Percentiles rank a stretch among this genome's conserved stretches.
These are phyloP conservation scores for Halichoerus grypus DNA, from an alignment of 2,113 vertebrate species.

Conservation along the genomic window DNA sequence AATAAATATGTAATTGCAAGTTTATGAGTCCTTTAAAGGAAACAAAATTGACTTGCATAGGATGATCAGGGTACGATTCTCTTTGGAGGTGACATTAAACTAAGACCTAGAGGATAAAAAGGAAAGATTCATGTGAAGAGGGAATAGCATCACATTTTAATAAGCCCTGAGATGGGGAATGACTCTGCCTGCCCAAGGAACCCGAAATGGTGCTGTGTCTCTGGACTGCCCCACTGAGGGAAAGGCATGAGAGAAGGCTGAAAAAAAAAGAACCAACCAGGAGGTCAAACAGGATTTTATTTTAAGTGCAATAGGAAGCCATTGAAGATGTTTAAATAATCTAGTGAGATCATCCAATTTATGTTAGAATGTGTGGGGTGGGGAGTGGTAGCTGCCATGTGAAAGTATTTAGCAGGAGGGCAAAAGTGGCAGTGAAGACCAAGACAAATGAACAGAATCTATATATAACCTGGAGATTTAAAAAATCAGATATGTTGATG, in stretches of 20 bases:
- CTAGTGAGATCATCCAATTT: neutral
- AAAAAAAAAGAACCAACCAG: neutral
- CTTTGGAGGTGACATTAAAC: neutral
- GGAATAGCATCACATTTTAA: neutral
- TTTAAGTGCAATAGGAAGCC: neutral
- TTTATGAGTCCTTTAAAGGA: neutral
- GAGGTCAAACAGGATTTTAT: neutral
- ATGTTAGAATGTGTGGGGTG: neutral
- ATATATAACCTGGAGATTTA: neutral
- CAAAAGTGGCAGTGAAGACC: neutral
- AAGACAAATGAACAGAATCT: neutral
- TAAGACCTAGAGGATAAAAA: neutral
- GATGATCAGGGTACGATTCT: neutral
- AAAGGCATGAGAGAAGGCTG: neutral
- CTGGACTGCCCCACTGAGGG: accelerated
- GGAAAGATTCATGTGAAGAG: neutral
- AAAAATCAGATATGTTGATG: neutral
- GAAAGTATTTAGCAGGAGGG: neutral
- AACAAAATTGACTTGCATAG: neutral
- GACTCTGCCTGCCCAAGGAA: neutral
- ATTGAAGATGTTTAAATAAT: neutral
- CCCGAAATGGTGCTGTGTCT: neutral
- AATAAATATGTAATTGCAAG: neutral
- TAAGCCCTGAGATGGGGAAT: neutral
- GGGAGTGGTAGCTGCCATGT: accelerated